Evolutionary conservation across 2,888 invertebrate species (phyloP), one percentile per base, ranked within the genome.

Genomic region (Mechanitis mazaeus): DNA sequence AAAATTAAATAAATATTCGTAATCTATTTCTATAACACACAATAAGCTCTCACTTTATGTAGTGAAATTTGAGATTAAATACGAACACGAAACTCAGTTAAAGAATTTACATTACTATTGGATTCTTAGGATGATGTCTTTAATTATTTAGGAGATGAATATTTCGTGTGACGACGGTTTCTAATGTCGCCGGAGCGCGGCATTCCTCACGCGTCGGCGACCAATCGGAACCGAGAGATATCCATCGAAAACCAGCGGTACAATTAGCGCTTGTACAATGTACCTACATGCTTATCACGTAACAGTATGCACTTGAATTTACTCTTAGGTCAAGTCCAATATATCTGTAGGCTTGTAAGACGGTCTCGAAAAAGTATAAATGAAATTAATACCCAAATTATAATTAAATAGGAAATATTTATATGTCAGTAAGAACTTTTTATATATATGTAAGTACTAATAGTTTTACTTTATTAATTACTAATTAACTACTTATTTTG

Each of bases 181-280:
- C 86, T 84, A 81, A 76, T 81, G 83, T 84, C 84, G 81, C 71
- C 81, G 75, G 75, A 82, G 82, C 84, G 84, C 74, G 76, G 77
- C 84, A 87, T 87, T 81, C 85, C 83, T 74, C 80, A 80, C 83
- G 83, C 86, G 86, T 77, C 80, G 76, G 81, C 71, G 77, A 71
- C 83, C 85, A 85, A 78, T 85, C 81, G 87, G 86, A 86, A 87
- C 87, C 83, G 75, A 79, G 71, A 81, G 80, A 83, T 84, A 81
- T 81, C 76, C 79, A 76, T 67, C 67, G 66, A 58, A 55, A 55
- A 54, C 54, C 45, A 64, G 68, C 59, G 61, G 57, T 56, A 50
- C 50, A 50, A 50, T 50, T 50, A 50, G 47, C n/a, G 47, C 47
- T 47, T 47, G 35, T 35, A 42, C 42, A 9, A 55, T 31, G 55